These are phyloP conservation scores for Diachasma alloeum DNA, from an alignment of 1,140 invertebrate genomes.

Conservation along the genomic window DNA sequence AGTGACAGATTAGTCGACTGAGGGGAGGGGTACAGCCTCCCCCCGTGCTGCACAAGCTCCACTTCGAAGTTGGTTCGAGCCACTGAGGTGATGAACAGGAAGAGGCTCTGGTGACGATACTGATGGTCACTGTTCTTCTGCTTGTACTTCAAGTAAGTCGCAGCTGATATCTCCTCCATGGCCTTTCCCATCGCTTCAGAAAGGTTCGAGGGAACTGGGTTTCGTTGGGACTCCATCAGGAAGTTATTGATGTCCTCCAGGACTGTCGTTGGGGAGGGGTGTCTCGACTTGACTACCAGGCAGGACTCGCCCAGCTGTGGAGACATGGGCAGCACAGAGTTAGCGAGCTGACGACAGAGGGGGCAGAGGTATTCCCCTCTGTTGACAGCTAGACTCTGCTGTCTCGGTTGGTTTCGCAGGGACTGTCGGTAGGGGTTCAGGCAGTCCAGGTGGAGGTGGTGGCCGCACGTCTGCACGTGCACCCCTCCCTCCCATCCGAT, in stretches of 20 bases:
- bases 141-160: slow-evolving; percentile 74
- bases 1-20: slow-evolving; percentile 66
- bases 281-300: slow-evolving; percentile 70
- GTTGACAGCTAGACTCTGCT: slow-evolving; percentile 77
- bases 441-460: slow-evolving; percentile 94
- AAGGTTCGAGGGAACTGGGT: slow-evolving; percentile 73
- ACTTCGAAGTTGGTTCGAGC: slow-evolving; percentile 93
- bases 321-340: slow-evolving; percentile 88
- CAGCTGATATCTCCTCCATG: slow-evolving; percentile 93
- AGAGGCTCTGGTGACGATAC: slow-evolving; percentile 78
- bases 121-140: slow-evolving; percentile 57
- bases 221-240: slow-evolving; percentile 74
- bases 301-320: slow-evolving; percentile 78
- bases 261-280: slow-evolving; percentile 65
- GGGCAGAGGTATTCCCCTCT: slow-evolving; percentile 93
- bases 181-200: slow-evolving; percentile 83
- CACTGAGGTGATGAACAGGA: slow-evolving; percentile 90
- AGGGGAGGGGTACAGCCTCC: slow-evolving; percentile 71
- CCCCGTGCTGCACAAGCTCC: slow-evolving; percentile 87
- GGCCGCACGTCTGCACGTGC: slow-evolving; percentile 95
- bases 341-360: slow-evolving; percentile 91
- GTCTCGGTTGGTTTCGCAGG: slow-evolving; percentile 77
- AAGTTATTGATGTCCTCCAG: slow-evolving; percentile 71
- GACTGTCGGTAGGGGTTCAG: slow-evolving; percentile 88
- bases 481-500: slow-evolving; percentile 93